A percentile compares a stretch with the other conserved stretches of the same genome.
Conservation (phyloP, 1,140 invertebrate genomes). For the Medauroidea extradentata region DNA sequence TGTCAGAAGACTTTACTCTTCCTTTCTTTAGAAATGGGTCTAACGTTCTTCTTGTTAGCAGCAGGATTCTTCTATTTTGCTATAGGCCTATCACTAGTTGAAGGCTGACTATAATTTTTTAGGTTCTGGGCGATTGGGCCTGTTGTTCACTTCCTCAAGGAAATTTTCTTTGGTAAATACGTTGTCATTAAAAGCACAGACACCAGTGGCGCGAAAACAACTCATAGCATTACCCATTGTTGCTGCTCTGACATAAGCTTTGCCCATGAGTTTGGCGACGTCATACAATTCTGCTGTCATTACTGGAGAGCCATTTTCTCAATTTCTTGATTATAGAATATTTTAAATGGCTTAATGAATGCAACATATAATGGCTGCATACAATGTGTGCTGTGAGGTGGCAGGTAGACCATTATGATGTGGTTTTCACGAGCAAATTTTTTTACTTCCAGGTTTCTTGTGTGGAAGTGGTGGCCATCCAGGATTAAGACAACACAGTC, state of each 20-base stretch:
- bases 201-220: not conserved
- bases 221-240: not conserved
- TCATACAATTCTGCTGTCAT: not conserved
- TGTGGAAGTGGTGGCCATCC: slow-evolving; percentile 2
- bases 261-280: not conserved
- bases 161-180: too few species aligned
- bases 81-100: too few species aligned
- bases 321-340: slow-evolving; percentile 33
- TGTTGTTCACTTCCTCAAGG: too few species aligned
- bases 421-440: slow-evolving; percentile 24
- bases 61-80: too few species aligned
- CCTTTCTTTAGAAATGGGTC: too few species aligned
- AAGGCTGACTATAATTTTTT: too few species aligned
- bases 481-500: slow-evolving; percentile 25
- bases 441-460: slow-evolving; percentile 3
- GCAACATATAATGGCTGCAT: slow-evolving; percentile 41
- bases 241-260: not conserved
- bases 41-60: too few species aligned
- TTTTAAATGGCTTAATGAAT: slow-evolving; percentile 39
- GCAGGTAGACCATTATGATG: slow-evolving; percentile 27
- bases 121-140: too few species aligned
- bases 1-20: too few species aligned
- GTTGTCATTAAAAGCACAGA: not conserved
- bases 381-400: slow-evolving; percentile 38
- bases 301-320: not conserved